Evolutionary conservation across 2,797 vertebrate genomes (phyloP).

Genomic region (Cynodonichthys magdalenae): DNA sequence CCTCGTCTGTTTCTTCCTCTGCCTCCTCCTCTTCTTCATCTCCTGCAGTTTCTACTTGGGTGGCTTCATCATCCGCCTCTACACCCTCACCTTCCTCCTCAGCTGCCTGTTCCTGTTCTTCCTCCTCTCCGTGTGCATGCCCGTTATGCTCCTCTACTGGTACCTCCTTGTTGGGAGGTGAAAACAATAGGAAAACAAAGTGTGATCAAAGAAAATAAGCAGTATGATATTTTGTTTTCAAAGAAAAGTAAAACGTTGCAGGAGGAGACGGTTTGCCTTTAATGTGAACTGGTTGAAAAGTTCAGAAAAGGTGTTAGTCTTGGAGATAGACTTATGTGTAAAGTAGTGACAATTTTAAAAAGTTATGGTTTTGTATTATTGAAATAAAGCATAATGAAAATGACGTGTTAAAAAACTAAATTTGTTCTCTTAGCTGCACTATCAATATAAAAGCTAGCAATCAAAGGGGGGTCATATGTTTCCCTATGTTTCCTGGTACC

Average conservation of each 20-base stretch:
- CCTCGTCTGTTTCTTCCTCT: slow-evolving; percentile 60
- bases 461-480: too few species aligned
- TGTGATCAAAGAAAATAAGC: slow-evolving; percentile 33
- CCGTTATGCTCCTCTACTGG: slow-evolving; percentile 71
- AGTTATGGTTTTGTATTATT: slow-evolving; percentile 1
- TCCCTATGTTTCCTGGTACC: too few species aligned
- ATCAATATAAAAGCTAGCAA: neutral
- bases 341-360: slow-evolving; percentile 3
- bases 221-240: neutral
- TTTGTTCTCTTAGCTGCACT: neutral
- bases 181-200: slow-evolving; percentile 47
- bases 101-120: slow-evolving; percentile 13
- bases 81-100: slow-evolving; percentile 46
- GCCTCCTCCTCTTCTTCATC: slow-evolving; percentile 46
- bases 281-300: slow-evolving; percentile 17
- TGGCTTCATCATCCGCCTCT: slow-evolving; percentile 39
- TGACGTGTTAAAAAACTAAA: neutral
- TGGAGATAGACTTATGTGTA: slow-evolving; percentile 5
- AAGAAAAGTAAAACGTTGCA: neutral
- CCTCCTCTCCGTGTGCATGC: slow-evolving; percentile 52
- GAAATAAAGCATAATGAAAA: neutral
- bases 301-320: slow-evolving; percentile 13
- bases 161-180: slow-evolving; percentile 65
- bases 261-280: slow-evolving; percentile 2
- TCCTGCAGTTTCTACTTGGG: slow-evolving; percentile 38